Evolutionary conservation across 92 coral and sea anemone genomes (phyloP), one percentile per base, ranked within the genome.

Genomic region (Micromussa lordhowensis): DNA sequence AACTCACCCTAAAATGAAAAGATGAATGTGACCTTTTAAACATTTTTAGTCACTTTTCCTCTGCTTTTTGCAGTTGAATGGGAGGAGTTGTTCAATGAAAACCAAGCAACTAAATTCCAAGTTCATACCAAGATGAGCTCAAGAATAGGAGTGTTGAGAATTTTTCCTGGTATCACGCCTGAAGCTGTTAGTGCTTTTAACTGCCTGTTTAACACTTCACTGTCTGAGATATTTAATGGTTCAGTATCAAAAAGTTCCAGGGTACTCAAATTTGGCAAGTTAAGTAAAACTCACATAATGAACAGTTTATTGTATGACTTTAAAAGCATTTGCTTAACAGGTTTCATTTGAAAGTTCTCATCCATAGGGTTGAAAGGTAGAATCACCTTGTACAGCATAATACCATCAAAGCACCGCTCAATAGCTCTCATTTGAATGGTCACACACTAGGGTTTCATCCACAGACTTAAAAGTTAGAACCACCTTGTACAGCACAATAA

Each of bases 91-190:
- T 97, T 97, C 86, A 93, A 91, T 66, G 91, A 94, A 77, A 91
- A 94, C 92, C 93, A 93, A 73, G 94, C 96, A 66, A 93, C 94
- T 38, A 92, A 90, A 77, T 97, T 97, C 79, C 83, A 92, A n/a
- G 96, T 97, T 0, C 95, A 94, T 48, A 93, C 95, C 31, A 93
- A 87, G 36, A 91, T 97, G 90, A 89, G 94, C 49, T 98, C 97
- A 22, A 90, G 94, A 81, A 96, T 97, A 81, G 99, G 99, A 54
- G 99, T 95, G 64, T 78, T 97, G 63, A 93, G 99, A 72, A 89
- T 97, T 24, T 97, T 97, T 71, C 99, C 99, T 36, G 98, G 98
- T 22, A 97, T 97, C 28, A 95, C 98, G 14, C 88, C 91, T 14
- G 94, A 93, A 57, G 93, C 95, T 26, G 99, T 95, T 74, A 91